These are phyloP conservation scores for Cylas formicarius DNA, from an alignment of 1,140 invertebrate genomes.

Conservation along the genomic window DNA sequence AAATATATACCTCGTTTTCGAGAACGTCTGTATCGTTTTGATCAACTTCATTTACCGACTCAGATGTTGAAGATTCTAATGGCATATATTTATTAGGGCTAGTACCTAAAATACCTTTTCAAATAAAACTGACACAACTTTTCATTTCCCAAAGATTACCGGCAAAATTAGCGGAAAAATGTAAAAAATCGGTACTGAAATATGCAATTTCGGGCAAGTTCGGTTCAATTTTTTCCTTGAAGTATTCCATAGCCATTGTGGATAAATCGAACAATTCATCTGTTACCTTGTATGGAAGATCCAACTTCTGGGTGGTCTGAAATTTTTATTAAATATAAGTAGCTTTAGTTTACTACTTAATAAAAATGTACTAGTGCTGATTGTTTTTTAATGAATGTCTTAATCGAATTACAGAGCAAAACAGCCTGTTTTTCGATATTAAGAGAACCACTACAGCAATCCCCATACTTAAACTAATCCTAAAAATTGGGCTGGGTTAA, in stretches of 20 bases:
- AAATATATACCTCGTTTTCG: conserved; percentile 14
- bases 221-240: conserved; percentile 83
- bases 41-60: conserved; percentile 16
- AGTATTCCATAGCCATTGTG: conserved; percentile 90
- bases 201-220: conserved; percentile 79
- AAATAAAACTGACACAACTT: conserved; percentile 6
- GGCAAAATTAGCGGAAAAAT: conserved; percentile 54
- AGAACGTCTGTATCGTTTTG: conserved; percentile 16
- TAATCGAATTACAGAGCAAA: too few species aligned
- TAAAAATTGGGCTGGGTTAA: too few species aligned
- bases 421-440: too few species aligned
- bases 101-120: conserved; percentile 43
- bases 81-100: conserved; percentile 57
- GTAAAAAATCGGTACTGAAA: conserved; percentile 74
- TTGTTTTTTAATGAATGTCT: too few species aligned
- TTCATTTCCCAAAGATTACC: conserved; percentile 25
- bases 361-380: too few species aligned
- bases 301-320: conserved; percentile 60
- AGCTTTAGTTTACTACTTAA: too few species aligned
- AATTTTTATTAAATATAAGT: too few species aligned
- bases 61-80: conserved; percentile 15
- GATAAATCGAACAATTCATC: conserved; percentile 88
- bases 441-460: too few species aligned
- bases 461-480: too few species aligned
- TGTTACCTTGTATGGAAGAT: conserved; percentile 78